Conservation (phyloP, 2,113 vertebrate species). For the Pongo abelii region DNA sequence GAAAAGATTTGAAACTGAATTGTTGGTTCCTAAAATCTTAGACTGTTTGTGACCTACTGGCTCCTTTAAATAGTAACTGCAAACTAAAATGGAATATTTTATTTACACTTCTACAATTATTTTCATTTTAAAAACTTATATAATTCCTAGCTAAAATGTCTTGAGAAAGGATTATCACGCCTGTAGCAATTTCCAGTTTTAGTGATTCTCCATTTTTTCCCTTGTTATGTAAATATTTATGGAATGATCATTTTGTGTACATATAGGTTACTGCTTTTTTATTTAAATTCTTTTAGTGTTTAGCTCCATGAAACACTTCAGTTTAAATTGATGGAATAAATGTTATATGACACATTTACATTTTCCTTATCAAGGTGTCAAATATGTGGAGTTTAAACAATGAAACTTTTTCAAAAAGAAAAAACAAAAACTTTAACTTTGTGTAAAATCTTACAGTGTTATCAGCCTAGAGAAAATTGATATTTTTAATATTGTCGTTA, state of each 20-base stretch:
- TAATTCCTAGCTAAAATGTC: conserved; percentile 82
- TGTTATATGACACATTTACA: conserved; percentile 79
- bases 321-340: conserved; percentile 82
- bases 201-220: conserved; percentile 80
- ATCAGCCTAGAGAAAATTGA: conserved; percentile 79
- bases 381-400: conserved; percentile 82
- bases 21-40: conserved; percentile 84
- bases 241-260: conserved; percentile 83
- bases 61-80: conserved; percentile 84
- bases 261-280: conserved; percentile 83
- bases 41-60: conserved; percentile 81
- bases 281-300: conserved; percentile 82
- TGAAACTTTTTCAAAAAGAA: conserved; percentile 64
- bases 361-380: conserved; percentile 79
- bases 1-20: conserved; percentile 81
- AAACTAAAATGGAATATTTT: conserved; percentile 69
- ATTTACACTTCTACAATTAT: conserved; percentile 78
- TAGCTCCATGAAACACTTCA: conserved; percentile 83
- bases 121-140: conserved; percentile 82
- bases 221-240: conserved; percentile 86
- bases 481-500: conserved; percentile 84
- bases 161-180: conserved; percentile 78
- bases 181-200: conserved; percentile 81
- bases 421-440: conserved; percentile 79
- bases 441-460: conserved; percentile 83